These are phyloP conservation scores for Lytechinus pictus DNA, from an alignment of 35 echinoderm and acorn worm species.

Conservation along the genomic window DNA sequence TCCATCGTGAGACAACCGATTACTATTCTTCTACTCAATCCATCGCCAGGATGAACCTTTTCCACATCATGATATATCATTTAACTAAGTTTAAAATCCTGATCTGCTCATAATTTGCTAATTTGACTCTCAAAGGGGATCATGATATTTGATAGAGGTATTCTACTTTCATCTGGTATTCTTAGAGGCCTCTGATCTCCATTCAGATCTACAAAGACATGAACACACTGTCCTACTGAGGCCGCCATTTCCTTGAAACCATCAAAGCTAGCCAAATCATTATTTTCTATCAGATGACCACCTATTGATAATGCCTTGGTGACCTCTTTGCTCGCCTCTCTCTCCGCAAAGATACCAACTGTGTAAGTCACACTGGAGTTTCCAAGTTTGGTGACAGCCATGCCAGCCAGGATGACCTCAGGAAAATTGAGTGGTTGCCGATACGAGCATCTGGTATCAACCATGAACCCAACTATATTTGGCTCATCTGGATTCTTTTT, in stretches of 20 bases:
- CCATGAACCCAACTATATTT: constrained; percentile 78
- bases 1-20: too few relatives aligned
- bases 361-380: constrained; percentile 83
- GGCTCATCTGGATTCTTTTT: constrained; percentile 68
- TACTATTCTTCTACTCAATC: too few relatives aligned
- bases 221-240: constrained; percentile 87
- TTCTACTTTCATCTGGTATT: background rate
- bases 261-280: background rate
- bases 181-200: constrained; percentile 23
- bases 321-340: background rate
- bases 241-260: constrained; percentile 59
- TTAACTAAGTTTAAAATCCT: too few relatives aligned
- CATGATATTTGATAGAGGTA: background rate
- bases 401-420: constrained; percentile 74
- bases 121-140: constrained; percentile 28
- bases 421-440: constrained; percentile 73
- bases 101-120: background rate
- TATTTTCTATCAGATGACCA: background rate
- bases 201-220: constrained; percentile 83
- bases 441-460: constrained; percentile 81
- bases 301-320: background rate
- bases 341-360: constrained; percentile 76
- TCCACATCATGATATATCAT: too few relatives aligned
- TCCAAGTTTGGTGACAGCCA: constrained; percentile 75
- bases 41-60: too few relatives aligned